Evolutionary conservation across 2,797 vertebrate species (phyloP), one percentile per base, ranked within the genome.

Genomic region (Chaenodraco wilsoni): DNA sequence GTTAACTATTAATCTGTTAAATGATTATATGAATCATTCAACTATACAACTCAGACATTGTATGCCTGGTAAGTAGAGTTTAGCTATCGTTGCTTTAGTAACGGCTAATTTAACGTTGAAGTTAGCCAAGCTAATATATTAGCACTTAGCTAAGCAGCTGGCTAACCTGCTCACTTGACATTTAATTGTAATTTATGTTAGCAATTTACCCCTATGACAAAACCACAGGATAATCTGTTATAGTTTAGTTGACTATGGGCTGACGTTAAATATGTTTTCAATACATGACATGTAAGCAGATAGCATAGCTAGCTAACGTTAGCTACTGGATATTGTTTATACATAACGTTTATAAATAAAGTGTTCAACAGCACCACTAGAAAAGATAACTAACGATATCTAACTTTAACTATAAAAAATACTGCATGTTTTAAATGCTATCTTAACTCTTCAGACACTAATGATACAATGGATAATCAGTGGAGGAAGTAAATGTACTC

Each of bases 21-120:
- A 23, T 11, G 2, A 50, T 31, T 19, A 3, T 12, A 33, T 40
- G 17, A 69, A 8, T 41, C 3, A 48, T 58, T 63, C 23, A 52
- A 9, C 15, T 60, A 13, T 10, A 51, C 33, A 5, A 16, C 12
- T 65, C 33, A 23, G n/a, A 81, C 15, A 3, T 1, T 9, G 43
- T 48, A 1, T 16, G 40, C 12, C 12, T 9, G 27, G 76, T 80
- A 56, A 84, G 73, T 74, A 44, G 3, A 45, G 3, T n/a, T 55
- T 31, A 33, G 9, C 0, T 19, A 0, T 3, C 0, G 5, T 11
- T 9, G 4, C 7, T 59, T 44, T 33, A 5, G 27, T 11, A n/a
- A n/a, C 16, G 4, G 10, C 17, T 19, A 56, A 56, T 31, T 16
- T 37, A 56, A 56, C 31, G 17, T n/a, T 37, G 33, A 37, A 37